A percentile compares a stretch with the other conserved stretches of the same genome.
Conservation (phyloP, 1,140 invertebrate species). For the Drosophila kepulauana region DNA sequence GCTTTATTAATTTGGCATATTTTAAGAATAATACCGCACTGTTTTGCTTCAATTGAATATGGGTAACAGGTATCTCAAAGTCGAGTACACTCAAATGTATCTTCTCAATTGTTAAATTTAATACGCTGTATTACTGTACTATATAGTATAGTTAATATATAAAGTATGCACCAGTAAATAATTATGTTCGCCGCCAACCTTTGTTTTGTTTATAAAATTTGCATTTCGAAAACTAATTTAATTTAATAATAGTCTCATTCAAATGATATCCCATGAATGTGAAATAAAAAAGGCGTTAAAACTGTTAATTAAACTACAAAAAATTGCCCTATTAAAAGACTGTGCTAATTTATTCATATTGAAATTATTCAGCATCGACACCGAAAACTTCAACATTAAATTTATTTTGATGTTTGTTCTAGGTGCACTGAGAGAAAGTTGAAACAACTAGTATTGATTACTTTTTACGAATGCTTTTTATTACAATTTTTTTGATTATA, state of each 20-base stretch:
- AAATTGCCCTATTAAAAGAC: slow-evolving; percentile 19
- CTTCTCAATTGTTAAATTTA: too few species aligned
- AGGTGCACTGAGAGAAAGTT: slow-evolving; percentile 1
- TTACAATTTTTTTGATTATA: too few species aligned
- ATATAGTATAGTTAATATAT: too few species aligned
- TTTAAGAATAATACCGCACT: too few species aligned
- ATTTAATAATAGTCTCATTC: background rate
- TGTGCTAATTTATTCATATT: slow-evolving; percentile 5
- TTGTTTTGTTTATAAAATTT: background rate
- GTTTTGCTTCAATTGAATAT: too few species aligned
- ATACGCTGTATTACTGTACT: too few species aligned
- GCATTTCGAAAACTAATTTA: background rate
- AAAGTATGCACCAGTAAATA: too few species aligned
- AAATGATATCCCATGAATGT: background rate
- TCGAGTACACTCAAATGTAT: too few species aligned
- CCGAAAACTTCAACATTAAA: slow-evolving; percentile 9
- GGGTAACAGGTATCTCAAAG: too few species aligned
- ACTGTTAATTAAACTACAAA: slow-evolving; percentile 3
- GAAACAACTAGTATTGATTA: too few species aligned
- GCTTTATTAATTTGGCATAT: too few species aligned
- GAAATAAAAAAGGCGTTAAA: background rate
- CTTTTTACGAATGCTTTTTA: too few species aligned
- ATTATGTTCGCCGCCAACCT: background rate
- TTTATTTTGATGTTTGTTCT: background rate
- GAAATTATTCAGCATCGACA: slow-evolving; percentile 14